These are phyloP conservation scores for Mermis nigrescens DNA, from an alignment of 2,888 invertebrate genomes.

Conservation along the genomic window DNA sequence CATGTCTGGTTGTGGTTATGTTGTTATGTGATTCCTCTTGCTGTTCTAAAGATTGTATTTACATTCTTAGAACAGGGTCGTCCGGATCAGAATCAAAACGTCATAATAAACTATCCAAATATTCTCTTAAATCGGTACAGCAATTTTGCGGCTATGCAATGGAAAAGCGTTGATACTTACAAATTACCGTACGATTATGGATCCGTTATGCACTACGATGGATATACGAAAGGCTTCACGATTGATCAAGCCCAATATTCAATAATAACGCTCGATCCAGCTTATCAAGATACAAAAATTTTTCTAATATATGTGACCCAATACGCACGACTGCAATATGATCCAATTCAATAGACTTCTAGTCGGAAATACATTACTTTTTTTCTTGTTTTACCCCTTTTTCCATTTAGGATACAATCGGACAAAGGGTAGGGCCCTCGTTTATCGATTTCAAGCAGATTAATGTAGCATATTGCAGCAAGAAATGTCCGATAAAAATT, in stretches of 20 bases:
- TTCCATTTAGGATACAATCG: constrained; percentile 16
- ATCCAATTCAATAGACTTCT: no score
- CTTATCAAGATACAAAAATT: no score
- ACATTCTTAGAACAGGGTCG: constrained; percentile 31
- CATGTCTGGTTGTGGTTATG: no score
- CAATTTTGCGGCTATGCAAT: constrained; percentile 8
- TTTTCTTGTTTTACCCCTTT: no score
- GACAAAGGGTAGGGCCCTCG: constrained; percentile 26
- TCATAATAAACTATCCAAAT: constrained; percentile 8
- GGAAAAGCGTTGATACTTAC: constrained; percentile 5
- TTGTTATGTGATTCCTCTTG: no score
- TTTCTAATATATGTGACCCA: no score
- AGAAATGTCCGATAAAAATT: constrained; percentile 6
- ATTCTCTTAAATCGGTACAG: constrained; percentile 6
- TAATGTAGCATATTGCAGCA: constrained; percentile 11
- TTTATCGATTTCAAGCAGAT: constrained; percentile 23
- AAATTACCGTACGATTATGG: constrained; percentile 11
- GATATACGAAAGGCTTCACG: constrained; percentile 3
- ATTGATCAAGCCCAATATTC: background rate
- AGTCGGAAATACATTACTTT: no score
- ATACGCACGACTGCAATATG: no score
- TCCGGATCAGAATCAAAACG: constrained; percentile 22
- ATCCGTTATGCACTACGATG: constrained; percentile 28
- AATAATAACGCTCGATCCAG: constrained; percentile 3
- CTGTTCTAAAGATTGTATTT: no score